Evolutionary conservation across 2,797 vertebrate genomes (phyloP).

Genomic region (Bradypodion pumilum): DNA sequence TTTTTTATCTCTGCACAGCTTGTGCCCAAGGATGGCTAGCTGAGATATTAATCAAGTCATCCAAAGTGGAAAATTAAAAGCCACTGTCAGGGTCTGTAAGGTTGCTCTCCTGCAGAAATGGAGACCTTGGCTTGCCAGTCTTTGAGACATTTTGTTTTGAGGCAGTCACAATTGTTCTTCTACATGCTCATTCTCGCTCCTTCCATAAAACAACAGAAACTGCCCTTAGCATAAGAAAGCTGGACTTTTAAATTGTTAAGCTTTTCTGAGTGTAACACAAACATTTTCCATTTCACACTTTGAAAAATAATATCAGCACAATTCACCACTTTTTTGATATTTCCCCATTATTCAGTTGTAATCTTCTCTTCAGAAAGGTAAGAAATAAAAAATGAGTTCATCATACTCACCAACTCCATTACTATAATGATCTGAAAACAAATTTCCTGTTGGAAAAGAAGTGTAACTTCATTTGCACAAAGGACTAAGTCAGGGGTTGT

Average conservation of each 20-base stretch:
- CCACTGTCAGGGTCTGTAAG: constrained; percentile 6
- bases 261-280: constrained; percentile 16
- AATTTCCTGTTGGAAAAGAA: background rate
- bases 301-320: background rate
- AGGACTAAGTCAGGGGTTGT: too few relatives aligned
- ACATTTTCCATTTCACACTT: background rate
- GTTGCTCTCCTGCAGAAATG: constrained; percentile 15
- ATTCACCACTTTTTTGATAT: background rate
- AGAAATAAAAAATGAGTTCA: background rate
- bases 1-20: constrained; percentile 35
- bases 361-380: background rate
- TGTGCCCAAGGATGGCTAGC: constrained; percentile 42
- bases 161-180: background rate
- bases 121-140: constrained; percentile 16
- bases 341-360: background rate
- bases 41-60: constrained; percentile 60
- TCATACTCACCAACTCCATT: background rate
- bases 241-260: background rate
- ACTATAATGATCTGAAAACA: background rate
- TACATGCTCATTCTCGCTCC: background rate
- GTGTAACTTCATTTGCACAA: too few relatives aligned
- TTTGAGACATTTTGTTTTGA: constrained; percentile 13
- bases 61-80: constrained; percentile 64
- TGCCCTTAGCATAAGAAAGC: background rate
- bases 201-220: background rate